phyloP scores from a whole-genome alignment of 2,888 invertebrate species.

The Folsomia candida region DNA sequence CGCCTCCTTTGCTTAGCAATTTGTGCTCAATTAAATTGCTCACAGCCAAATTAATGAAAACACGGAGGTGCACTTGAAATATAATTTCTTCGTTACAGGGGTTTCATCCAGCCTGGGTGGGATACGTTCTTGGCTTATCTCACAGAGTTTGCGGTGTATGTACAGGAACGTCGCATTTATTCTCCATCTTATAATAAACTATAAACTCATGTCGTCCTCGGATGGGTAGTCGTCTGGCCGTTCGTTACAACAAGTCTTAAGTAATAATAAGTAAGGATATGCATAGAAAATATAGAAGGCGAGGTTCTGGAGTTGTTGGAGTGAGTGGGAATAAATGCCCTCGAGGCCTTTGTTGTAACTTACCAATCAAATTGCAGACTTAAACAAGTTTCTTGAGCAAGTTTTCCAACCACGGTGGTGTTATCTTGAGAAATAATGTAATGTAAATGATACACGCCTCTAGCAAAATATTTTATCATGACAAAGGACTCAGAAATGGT shows the following conservation, averaged over 20 bases:
- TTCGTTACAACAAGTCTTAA: no score
- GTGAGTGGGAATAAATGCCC: neutral
- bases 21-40: conserved; percentile 27
- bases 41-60: conserved; percentile 36
- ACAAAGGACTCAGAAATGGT: conserved; percentile 35
- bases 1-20: conserved; percentile 15
- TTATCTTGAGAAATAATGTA: conserved; percentile 16
- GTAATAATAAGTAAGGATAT: neutral
- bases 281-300: no score
- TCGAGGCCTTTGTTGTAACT: neutral
- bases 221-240: no score
- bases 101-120: neutral
- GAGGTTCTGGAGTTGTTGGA: no score
- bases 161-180: neutral
- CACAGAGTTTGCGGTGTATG: no score
- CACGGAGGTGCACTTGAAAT: conserved; percentile 35
- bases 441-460: conserved; percentile 25
- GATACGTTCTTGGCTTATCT: neutral
- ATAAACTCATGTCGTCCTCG: no score
- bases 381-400: neutral
- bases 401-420: conserved; percentile 1
- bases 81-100: conserved; percentile 28
- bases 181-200: no score
- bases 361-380: neutral
- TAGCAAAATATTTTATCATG: conserved; percentile 35